Conservation (phyloP, 2,888 invertebrate species). For the Crepidodera aurea region DNA sequence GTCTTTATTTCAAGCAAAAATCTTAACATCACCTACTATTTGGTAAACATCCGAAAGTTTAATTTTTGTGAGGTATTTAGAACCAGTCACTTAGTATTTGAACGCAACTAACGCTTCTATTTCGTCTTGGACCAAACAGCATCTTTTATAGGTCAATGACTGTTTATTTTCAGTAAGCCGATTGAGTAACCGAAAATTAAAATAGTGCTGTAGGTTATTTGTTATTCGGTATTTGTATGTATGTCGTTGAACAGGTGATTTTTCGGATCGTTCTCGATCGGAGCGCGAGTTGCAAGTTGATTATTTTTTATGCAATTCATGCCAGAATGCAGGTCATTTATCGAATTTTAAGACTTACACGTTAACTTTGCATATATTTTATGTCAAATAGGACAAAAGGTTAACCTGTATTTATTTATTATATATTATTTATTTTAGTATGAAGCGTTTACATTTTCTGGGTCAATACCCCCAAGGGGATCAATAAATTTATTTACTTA, state of each 20-base stretch:
- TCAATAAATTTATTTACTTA: too few species aligned
- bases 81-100: too few species aligned
- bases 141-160: constrained; percentile 26
- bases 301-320: constrained; percentile 11
- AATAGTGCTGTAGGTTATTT: constrained; percentile 21
- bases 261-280: background rate
- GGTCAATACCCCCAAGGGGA: too few species aligned
- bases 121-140: constrained; percentile 18
- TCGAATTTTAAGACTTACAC: too few species aligned
- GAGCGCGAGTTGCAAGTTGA: background rate
- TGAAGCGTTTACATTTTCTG: too few species aligned
- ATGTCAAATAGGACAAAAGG: too few species aligned
- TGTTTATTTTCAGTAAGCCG: constrained; percentile 27
- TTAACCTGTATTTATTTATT: background rate
- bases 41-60: too few species aligned
- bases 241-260: constrained; percentile 13
- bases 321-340: background rate
- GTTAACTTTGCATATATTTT: too few species aligned
- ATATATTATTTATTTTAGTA: background rate
- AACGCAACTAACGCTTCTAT: background rate
- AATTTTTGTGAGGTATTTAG: too few species aligned
- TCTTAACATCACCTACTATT: too few species aligned
- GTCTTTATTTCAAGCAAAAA: too few species aligned
- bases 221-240: constrained; percentile 12
- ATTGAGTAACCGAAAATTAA: constrained; percentile 28